Conservation (phyloP, 2,888 invertebrate species). For the Anthrax anthrax region DNA sequence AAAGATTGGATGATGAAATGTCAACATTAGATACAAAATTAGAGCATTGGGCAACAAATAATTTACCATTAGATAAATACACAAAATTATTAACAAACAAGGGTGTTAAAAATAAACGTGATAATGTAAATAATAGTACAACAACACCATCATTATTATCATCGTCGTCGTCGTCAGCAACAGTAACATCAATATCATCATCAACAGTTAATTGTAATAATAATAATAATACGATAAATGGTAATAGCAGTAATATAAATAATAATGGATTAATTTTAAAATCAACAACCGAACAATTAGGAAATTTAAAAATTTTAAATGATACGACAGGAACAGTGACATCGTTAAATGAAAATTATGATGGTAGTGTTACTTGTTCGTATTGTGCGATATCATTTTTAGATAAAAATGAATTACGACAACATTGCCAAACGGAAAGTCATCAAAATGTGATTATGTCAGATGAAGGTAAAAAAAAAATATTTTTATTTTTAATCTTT, state of each 20-base stretch:
- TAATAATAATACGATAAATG: slow-evolving; percentile 2
- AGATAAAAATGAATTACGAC: slow-evolving; percentile 39
- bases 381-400: slow-evolving; percentile 43
- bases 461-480: slow-evolving; percentile 40
- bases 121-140: slow-evolving; percentile 6
- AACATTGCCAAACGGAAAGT: slow-evolving; percentile 45
- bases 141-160: too few species aligned
- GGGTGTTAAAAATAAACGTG: slow-evolving; percentile 21
- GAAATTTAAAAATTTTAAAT: slow-evolving; percentile 7
- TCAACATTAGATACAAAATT: slow-evolving; percentile 33
- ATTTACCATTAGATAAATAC: slow-evolving; percentile 30
- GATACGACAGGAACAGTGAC: too few species aligned
- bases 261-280: slow-evolving; percentile 4
- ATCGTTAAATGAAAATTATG: slow-evolving; percentile 13
- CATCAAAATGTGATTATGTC: slow-evolving; percentile 54
- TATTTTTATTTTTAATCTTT: neutral
- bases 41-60: slow-evolving; percentile 36
- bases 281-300: slow-evolving; percentile 4
- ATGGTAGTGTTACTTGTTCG: slow-evolving; percentile 35
- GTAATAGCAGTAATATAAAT: neutral
- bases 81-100: slow-evolving; percentile 30
- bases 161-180: too few species aligned
- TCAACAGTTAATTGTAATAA: slow-evolving; percentile 9
- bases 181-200: too few species aligned
- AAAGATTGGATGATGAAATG: slow-evolving; percentile 35